Evolutionary conservation across 2,797 vertebrate species (phyloP), one percentile per base, ranked within the genome.

Genomic region (Limnodromus scolopaceus): DNA sequence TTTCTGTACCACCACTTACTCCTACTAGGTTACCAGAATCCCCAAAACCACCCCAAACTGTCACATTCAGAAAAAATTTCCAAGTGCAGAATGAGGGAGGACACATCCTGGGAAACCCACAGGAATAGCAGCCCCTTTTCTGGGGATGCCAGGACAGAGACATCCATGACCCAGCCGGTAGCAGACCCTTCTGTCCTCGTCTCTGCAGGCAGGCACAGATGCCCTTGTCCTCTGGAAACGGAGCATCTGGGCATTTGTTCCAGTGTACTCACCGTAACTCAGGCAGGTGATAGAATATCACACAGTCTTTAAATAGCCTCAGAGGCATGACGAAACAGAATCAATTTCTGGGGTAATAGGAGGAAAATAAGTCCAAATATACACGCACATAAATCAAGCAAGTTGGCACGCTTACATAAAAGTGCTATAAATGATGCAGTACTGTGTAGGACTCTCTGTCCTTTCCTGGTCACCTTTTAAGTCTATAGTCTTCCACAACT

Each of bases 331-430:
- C 0, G 0, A 77, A 93, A 91, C 16, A 79, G 51, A 84, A 82
- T 54, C 55, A 51, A 24, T 82, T 93, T 91, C 81, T 85, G 75
- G 53, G 45, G 51, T 69, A 94, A 92, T 0, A 82, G 46, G 63
- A 92, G 53, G 86, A 95, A 93, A 92, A 91, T 76, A 86, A 75
- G 36, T 80, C 86, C 64, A 96, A 85, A 82, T 89, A 94, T 83
- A 88, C 57, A 65, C 54, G 63, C 69, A 81, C n/a, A 91, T 49
- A 95, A 93, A 96, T 93, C 71, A 94, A 89, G 71, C 13, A 66
- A 74, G 55, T 45, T 88, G 90, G 70, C 54, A 82, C 1, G 3
- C 60, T 89, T 89, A 82, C 24, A 48, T 70, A 66, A 61, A 86
- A 90, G 54, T 69, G 64, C 68, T 92, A 58, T 79, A 94, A 94